These are phyloP conservation scores for Dasypolia templi DNA, from an alignment of 2,888 invertebrate species.

Conservation along the genomic window DNA sequence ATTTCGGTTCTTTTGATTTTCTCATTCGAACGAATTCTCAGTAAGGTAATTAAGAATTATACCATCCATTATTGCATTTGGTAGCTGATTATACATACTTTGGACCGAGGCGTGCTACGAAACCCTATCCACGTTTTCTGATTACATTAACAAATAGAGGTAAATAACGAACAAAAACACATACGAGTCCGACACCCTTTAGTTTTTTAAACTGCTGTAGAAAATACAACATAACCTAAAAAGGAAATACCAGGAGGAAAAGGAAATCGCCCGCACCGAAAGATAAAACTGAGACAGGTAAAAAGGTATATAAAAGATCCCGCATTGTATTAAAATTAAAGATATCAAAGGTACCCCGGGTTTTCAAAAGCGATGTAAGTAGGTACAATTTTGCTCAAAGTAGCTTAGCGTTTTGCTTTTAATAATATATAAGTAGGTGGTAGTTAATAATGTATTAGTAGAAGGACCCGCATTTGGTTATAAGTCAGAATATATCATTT, in stretches of 20 bases:
- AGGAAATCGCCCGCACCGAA: constrained; percentile 52
- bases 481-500: constrained; percentile 3
- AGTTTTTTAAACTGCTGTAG: neutral
- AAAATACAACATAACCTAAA: constrained; percentile 35
- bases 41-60: neutral
- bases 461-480: constrained; percentile 23
- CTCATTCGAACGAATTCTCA: neutral
- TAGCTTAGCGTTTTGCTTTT: constrained; percentile 13
- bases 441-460: constrained; percentile 14
- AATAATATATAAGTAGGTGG: constrained; percentile 7
- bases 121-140: neutral
- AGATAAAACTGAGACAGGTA: constrained; percentile 69
- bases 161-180: constrained; percentile 5
- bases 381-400: constrained; percentile 32
- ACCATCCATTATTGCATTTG: neutral
- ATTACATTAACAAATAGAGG: neutral
- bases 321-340: constrained; percentile 69
- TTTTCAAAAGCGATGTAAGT: constrained; percentile 37
- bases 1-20: neutral
- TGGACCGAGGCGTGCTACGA: neutral
- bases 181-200: too few relatives aligned
- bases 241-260: constrained; percentile 46
- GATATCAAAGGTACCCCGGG: constrained; percentile 51
- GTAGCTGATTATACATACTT: neutral
- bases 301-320: constrained; percentile 69